Evolutionary conservation across 2,113 vertebrate species (phyloP), one percentile per base, ranked within the genome.

Genomic region (Papio anubis): DNA sequence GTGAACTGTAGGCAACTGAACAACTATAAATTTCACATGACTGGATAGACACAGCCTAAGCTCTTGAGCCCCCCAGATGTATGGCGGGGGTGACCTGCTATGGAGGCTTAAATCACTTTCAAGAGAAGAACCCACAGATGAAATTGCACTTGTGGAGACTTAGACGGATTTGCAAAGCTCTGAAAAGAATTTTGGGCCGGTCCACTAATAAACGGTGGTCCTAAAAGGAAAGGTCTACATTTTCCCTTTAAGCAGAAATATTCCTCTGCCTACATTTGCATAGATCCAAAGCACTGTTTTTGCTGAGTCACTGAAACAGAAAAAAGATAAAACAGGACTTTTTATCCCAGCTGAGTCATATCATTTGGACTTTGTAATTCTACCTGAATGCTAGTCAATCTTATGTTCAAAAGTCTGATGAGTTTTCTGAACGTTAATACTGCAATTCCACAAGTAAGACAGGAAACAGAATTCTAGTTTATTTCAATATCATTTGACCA

Each of bases 1-100:
- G 96, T 90, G 83, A 94, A 94, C 66, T 57, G 52, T 38, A 88
- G 87, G 52, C 92, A 90, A 93, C 23, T 27, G 66, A 97, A 7
- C 3, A 68, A 87, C 84, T 30, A 23, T 70, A 94, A 93, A 94
- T 92, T 70, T 81, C 90, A 87, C 32, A 3, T 32, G 87, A 83
- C 78, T 70, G 27, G 32, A 30, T 23, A 70, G 82, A 93, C 96
- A 55, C 8, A 4, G 12, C 93, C 23, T 1, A 0, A 93, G 90
- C 0, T 0, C 96, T 68, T 45, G 35, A 78, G 80, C 0, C 32
- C 87, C 73, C 93, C 75, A 90, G 96, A 95, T 84, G 92, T 70
- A 52, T 3, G 4, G 6, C 23, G 9, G 94, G 61, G 97, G 86
- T 90, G 50, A n/a, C 88, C 78, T 35, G 52, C 84, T 35, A 83